phyloP scores from a whole-genome alignment of 2,888 invertebrate genomes.

The Trilocha varians region DNA sequence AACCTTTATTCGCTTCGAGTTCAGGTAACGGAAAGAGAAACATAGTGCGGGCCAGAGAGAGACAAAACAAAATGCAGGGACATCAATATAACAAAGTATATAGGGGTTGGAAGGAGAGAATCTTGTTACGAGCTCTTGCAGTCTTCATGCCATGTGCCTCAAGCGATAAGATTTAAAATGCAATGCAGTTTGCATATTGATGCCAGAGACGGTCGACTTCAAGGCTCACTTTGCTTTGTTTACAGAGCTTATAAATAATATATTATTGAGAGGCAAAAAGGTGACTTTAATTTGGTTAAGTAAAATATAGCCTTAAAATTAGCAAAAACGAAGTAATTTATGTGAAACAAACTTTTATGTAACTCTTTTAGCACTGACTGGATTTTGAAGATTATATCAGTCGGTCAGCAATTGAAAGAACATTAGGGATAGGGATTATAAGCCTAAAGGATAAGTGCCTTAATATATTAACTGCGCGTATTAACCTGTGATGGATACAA shows the following conservation, averaged over 20 bases:
- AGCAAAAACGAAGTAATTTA: too few species aligned
- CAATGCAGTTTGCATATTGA: background rate
- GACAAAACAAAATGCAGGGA: background rate
- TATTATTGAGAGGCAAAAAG: background rate
- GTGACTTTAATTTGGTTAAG: too few species aligned
- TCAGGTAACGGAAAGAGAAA: background rate
- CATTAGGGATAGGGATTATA: too few species aligned
- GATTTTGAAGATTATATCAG: too few species aligned
- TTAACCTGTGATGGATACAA: slow-evolving; percentile 38
- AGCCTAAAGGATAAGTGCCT: too few species aligned
- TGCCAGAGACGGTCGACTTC: background rate
- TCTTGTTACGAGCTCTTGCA: background rate
- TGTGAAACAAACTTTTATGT: too few species aligned
- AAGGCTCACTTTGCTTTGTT: background rate
- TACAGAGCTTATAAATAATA: background rate
- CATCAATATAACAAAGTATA: background rate
- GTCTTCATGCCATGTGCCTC: background rate
- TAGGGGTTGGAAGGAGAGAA: background rate
- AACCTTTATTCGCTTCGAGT: background rate
- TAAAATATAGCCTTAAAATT: too few species aligned
- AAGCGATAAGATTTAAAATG: background rate
- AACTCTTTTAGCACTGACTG: too few species aligned
- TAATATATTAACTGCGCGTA: slow-evolving; percentile 19
- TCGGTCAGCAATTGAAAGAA: too few species aligned
- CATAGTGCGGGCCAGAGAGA: background rate